Base-by-base conservation (phyloP, 1,140 invertebrate genomes). In the Lucilia sericata region DNA sequence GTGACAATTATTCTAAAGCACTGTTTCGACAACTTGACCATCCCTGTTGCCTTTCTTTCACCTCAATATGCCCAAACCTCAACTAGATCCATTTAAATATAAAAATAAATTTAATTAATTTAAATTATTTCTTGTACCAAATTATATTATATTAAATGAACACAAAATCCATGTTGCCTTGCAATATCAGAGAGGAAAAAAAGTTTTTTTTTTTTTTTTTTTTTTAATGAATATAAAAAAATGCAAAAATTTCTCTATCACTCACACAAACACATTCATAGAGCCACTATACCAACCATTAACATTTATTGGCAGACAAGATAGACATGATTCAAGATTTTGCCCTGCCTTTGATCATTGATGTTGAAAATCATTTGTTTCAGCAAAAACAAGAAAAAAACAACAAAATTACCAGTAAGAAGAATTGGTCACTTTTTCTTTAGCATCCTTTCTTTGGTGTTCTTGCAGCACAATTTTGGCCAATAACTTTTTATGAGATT, bases 291-390 rank as follows among this genome's bases (percentile, higher is more conserved):
- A n/a, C 14, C 55, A n/a, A 25, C 65, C 65, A 70, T 70, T 70
- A 70, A 70, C 65, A 70, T 70, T 70, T 70, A 70, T 70, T 70
- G 65, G 65, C 65, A 70, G 65, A 70, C 65, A 70, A 21, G 19
- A 70, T 70, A 60, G 55, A 70, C 65, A 70, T 70, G 65, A 19
- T 70, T 25, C 10, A 7, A 21, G n/a, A 70, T 21, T 21, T 55
- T n/a, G 4, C 2, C 65, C 55, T 14, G 14, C 65, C 65, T 70
- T 70, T 70, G 65, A 70, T 70, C 65, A 70, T 70, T 70, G 65
- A 70, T 70, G 65, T 70, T 70, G 65, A 70, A 70, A 70, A 70
- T 70, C 65, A 70, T 70, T 70, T 70, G 65, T 70, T 70, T 21
- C 65, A 25, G 65, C 65, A 70, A 7, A 70, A 70, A 70, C 60